Evolutionary conservation across 2,797 vertebrate species (phyloP).

Genomic region (Myotis daubentonii): DNA sequence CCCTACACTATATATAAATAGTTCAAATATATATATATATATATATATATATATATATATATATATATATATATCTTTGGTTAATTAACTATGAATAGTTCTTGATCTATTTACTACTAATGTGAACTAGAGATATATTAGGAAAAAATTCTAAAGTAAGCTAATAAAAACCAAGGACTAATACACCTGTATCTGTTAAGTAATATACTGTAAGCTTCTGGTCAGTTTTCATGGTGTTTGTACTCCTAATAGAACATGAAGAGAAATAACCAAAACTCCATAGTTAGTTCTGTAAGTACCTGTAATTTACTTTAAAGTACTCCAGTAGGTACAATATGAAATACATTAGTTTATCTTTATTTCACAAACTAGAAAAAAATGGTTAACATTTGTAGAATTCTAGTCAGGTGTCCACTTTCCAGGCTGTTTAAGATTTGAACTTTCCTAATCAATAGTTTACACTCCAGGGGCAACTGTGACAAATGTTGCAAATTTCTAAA

Average conservation of each 20-base stretch:
- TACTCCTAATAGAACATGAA: background rate
- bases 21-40: no score
- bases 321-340: background rate
- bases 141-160: background rate
- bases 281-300: background rate
- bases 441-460: background rate
- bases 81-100: conserved; percentile 10
- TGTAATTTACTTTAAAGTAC: background rate
- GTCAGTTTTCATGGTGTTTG: background rate
- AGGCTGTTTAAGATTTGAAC: background rate
- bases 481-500: background rate
- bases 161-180: background rate
- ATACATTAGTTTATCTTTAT: background rate
- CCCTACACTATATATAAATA: background rate
- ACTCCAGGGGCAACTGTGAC: background rate
- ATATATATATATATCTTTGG: background rate
- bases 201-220: background rate
- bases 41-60: no score
- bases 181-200: conserved; percentile 12
- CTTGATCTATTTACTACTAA: background rate
- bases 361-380: background rate
- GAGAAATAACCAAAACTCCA: background rate
- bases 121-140: background rate
- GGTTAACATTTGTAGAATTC: background rate
- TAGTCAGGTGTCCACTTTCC: background rate